Evolutionary conservation across 2,797 vertebrate species (phyloP), one percentile per base, ranked within the genome.

Genomic region (Sciurus carolinensis): DNA sequence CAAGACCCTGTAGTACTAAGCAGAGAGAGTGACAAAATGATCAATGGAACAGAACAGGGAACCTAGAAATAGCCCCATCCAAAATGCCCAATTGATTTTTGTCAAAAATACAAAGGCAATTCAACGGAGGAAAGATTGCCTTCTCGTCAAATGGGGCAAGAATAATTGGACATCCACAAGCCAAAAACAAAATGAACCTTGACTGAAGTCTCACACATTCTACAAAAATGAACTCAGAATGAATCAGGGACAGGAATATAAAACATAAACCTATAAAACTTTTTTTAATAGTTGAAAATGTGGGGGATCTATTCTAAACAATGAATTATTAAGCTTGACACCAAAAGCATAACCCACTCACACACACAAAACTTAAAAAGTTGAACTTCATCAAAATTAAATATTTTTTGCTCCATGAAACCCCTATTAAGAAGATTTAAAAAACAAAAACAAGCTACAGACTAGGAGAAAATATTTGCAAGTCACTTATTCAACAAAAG

Each of bases 181-280:
- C 15, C 7, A 30, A 36, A 14, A n/a, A 44, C 71, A 28, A 36
- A 57, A 12, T 17, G 28, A 59, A 89, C 12, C 24, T 76, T 81
- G 24, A 75, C 50, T 86, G 57, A 96, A 69, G 26, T 64, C 59
- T 91, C 59, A 80, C 13, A 17, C 22, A 2, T 57, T 83, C 57
- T 30, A 87, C 13, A 76, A 64, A 88, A 95, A 66, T 77, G 36
- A 83, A 77, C n/a, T 52, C 67, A 75, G 57, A 92, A 86, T 86
- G 20, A 47, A 28, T 79, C 54, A 36, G 44, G 24, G 30, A 66
- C 8, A n/a, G 36, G 50, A 89, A 72, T 89, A 18, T 92, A 66
- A 89, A 71, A 39, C 36, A 95, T 17, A 84, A 92, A 90, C 26
- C 42, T 75, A 62, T 24, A 85, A 85, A 86, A 86, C 57, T 80